Conservation (phyloP, 2,888 invertebrate species). For the Erebia aethiops region DNA sequence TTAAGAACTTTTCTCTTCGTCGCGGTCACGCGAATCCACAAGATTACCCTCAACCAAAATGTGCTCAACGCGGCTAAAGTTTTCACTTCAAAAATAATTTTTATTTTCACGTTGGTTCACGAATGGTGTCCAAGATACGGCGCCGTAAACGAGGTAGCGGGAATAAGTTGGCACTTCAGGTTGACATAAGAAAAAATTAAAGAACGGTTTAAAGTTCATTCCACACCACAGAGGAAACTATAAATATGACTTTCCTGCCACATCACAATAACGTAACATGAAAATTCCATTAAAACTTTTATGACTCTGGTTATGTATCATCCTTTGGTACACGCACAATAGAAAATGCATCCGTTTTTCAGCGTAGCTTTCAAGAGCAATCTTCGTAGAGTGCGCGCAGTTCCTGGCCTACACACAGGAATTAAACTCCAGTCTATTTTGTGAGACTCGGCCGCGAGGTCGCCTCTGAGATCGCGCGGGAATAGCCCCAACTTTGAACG, state of each 20-base stretch:
- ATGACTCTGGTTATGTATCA: conserved; percentile 24
- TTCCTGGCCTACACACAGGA: conserved; percentile 58
- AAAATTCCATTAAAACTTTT: conserved; percentile 33
- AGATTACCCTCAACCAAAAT: too few relatives aligned
- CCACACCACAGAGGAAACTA: too few relatives aligned
- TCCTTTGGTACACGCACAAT: conserved; percentile 31
- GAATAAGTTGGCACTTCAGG: too few relatives aligned
- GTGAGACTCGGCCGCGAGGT: conserved; percentile 66
- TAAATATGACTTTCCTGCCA: not conserved
- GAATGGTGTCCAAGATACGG: too few relatives aligned
- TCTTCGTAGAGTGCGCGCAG: conserved; percentile 61
- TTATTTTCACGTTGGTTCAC: too few relatives aligned
- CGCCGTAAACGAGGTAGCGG: too few relatives aligned
- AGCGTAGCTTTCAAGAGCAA: conserved; percentile 25
- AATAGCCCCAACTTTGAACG: conserved; percentile 57
- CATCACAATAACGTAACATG: conserved; percentile 4
- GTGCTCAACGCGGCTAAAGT: too few relatives aligned
- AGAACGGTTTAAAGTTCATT: not conserved
- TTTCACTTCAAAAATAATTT: too few relatives aligned
- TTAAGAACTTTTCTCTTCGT: too few relatives aligned
- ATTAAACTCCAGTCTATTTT: conserved; percentile 67
- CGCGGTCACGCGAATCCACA: too few relatives aligned
- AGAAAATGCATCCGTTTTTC: conserved; percentile 34
- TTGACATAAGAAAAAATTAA: too few relatives aligned
- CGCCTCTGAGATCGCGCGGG: conserved; percentile 57